These are phyloP conservation scores for Amia ocellicauda DNA, from an alignment of 2,113 vertebrate genomes.

Conservation along the genomic window DNA sequence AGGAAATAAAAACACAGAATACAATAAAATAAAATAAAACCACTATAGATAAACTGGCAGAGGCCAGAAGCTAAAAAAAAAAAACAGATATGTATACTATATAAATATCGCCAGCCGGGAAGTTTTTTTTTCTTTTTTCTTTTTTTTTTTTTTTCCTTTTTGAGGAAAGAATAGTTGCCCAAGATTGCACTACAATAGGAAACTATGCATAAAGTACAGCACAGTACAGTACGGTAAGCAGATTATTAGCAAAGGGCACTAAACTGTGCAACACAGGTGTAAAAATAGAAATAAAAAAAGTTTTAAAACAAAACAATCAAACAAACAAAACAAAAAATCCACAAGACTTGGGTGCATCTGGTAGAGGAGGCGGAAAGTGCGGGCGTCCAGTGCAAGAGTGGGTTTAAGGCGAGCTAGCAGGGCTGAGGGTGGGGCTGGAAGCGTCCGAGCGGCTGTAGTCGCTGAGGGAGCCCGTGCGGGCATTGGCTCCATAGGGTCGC, in stretches of 20 bases:
- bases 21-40: slow-evolving; percentile 33
- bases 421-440: slow-evolving; percentile 89
- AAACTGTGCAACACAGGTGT: slow-evolving; percentile 64
- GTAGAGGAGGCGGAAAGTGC: slow-evolving; percentile 71
- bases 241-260: slow-evolving; percentile 49
- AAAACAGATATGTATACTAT: slow-evolving; percentile 67
- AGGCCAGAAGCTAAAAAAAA: slow-evolving; percentile 59
- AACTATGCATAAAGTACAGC: slow-evolving; percentile 73
- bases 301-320: slow-evolving; percentile 16
- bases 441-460: slow-evolving; percentile 95
- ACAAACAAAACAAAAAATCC: slow-evolving; percentile 41
- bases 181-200: slow-evolving; percentile 72
- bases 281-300: slow-evolving; percentile 44
- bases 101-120: slow-evolving; percentile 65
- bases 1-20: slow-evolving; percentile 41
- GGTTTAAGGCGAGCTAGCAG: slow-evolving; percentile 90
- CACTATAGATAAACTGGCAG: slow-evolving; percentile 52
- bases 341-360: slow-evolving; percentile 26
- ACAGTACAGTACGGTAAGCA: slow-evolving; percentile 72
- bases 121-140: slow-evolving; percentile 49
- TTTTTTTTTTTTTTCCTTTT: slow-evolving; percentile 40
- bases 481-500: slow-evolving; percentile 62
- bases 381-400: slow-evolving; percentile 44
- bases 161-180: slow-evolving; percentile 58
- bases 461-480: slow-evolving; percentile 84